Base-by-base conservation (phyloP, 2,797 vertebrate species). In the Xenopus petersii region DNA sequence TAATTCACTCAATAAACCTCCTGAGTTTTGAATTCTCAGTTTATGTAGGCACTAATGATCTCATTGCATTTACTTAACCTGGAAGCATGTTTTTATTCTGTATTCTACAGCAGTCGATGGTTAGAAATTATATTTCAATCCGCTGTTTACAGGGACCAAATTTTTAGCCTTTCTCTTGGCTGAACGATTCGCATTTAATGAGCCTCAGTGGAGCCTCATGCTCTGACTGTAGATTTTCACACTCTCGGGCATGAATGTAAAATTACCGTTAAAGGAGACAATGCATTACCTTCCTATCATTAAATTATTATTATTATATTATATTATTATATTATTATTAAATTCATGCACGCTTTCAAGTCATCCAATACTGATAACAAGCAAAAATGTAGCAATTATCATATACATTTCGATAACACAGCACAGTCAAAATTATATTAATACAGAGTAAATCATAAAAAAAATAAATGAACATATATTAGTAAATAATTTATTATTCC, bases 1-100 rank as follows among this genome's bases (percentile, higher is more conserved):
- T 64, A 26, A 78, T 76, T 75, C 79, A 80, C 66, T 12, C 63
- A 74, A 67, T 83, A 80, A 85, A 81, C 48, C 10, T 1, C 49
- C 63, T 0, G 0, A 36, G 54, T 6, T 69, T 66, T 67, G 36
- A 55, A 55, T 55, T 42, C 21, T 73, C 64, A 65, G 73, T 77
- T 82, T 77, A 73, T 68, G 71, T 60, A 60, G 10, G 16, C 0
- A 47, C 47, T 47, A 67, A 61, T 60, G 16, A 67, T 64, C 59
- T 63, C 24, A 51, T 77, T 77, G 16, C 65, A 67, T 67, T 67
- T 42, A 72, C 64, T 67, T 63, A 68, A 51, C 51, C 24, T 54
- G 67, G 64, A 61, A 8, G 5, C 21, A 68, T n/a, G 49, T 55
- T 21, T 77, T 81, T 62, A 75, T 67, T 65, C 17, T 5, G 24